These are phyloP conservation scores for Melitaea athalia DNA, from an alignment of 2,888 invertebrate genomes.

Conservation along the genomic window DNA sequence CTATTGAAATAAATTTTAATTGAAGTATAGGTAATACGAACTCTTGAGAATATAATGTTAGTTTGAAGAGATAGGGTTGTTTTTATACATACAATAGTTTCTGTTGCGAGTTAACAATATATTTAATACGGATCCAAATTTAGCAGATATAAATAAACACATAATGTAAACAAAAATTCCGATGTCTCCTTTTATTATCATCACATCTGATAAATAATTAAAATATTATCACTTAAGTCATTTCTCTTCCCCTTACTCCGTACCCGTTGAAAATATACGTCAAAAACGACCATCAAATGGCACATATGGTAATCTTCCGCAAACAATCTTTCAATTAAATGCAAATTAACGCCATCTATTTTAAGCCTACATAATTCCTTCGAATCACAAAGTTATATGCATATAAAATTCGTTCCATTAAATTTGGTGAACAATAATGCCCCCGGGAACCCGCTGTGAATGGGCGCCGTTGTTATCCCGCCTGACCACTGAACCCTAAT, in stretches of 20 bases:
- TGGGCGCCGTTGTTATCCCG: constrained; percentile 54
- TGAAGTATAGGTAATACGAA: too few species aligned
- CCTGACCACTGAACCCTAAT: constrained; percentile 59
- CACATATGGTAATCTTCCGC: neutral
- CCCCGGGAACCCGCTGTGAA: constrained; percentile 51
- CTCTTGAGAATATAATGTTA: too few species aligned
- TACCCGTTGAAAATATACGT: neutral
- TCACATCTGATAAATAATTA: too few species aligned
- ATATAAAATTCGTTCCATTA: constrained; percentile 60
- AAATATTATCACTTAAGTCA: neutral
- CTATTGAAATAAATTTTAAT: too few species aligned
- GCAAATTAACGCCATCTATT: constrained; percentile 4
- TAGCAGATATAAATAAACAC: too few species aligned
- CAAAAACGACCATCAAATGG: neutral
- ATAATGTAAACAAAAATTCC: too few species aligned
- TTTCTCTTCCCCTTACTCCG: neutral
- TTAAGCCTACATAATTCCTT: constrained; percentile 31
- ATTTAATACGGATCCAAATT: too few species aligned
- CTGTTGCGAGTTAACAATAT: too few species aligned
- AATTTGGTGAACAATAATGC: constrained; percentile 64
- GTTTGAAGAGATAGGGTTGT: too few species aligned
- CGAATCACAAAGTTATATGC: constrained; percentile 45
- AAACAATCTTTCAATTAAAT: constrained; percentile 5
- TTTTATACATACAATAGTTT: too few species aligned
- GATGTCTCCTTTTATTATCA: too few species aligned